Evolutionary conservation across 2,113 vertebrate genomes (phyloP), one percentile per base, ranked within the genome.

Genomic region (Rostratula benghalensis): DNA sequence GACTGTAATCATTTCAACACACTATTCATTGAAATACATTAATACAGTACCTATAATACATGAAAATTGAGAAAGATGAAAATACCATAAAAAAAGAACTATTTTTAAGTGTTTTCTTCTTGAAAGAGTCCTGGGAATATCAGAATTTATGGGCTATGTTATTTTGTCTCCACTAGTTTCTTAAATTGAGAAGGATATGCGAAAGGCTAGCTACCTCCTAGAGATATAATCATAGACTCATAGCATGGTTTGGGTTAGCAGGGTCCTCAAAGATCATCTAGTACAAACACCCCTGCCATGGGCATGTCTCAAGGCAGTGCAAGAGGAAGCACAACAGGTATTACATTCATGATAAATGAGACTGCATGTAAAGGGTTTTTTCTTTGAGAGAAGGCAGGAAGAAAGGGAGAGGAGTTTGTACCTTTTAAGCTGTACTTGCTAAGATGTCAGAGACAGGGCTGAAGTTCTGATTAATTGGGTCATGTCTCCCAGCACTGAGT

Each of bases 21-120:
- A 63, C 10, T 80, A 63, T 82, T 94, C 91, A 86, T 5, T 95
- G 68, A 93, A 91, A 95, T 84, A 57, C 28, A 85, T 67, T 95
- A 59, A 89, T 61, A 74, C 31, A 83, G 19, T 57, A 56, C n/a
- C 30, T 80, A 31, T 28, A 94, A 90, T n/a, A 76, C 22, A 80
- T 10, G 39, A 56, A 80, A 91, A 60, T 11, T 50, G 19, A 82
- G 87, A 90, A 6, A 70, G 9, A 89, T 73, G 13, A 77, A 73
- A 92, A 90, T 41, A 87, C 17, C 95, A 70, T 48, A 65, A 7
- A 68, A 30, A 43, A 56, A 8, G 61, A 92, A 67, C 31, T 56
- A 41, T 30, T 93, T 92, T 59, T 28, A 92, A 84, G 22, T 2
- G 7, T 83, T 89, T 83, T 68, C 21, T 74, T 86, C 33, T 30